A percentile compares a stretch with the other conserved stretches of the same genome.
These are phyloP conservation scores for Hydrotaea cyrtoneurina DNA, from an alignment of 2,888 invertebrate species.

Conservation along the genomic window DNA sequence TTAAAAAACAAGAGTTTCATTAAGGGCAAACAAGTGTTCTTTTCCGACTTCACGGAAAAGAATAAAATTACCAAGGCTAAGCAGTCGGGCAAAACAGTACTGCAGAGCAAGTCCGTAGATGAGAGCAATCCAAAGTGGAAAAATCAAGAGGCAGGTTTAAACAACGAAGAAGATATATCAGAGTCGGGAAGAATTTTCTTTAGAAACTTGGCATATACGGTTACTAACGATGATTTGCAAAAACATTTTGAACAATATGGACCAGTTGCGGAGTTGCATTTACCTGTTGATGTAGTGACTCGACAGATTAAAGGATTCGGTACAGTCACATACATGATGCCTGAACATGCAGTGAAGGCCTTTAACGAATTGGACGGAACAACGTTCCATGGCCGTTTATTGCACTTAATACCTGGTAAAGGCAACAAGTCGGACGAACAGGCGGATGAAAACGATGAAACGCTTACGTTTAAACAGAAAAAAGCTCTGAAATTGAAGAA, in stretches of 20 bases:
- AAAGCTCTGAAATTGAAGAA: slow-evolving; percentile 89
- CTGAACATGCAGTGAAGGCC: slow-evolving; percentile 96
- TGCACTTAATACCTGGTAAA: slow-evolving; percentile 95
- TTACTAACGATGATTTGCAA: slow-evolving; percentile 92
- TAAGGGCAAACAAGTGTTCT: slow-evolving; percentile 85
- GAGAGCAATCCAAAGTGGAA: slow-evolving; percentile 82
- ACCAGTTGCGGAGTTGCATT: slow-evolving; percentile 90
- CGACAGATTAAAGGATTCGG: slow-evolving; percentile 95
- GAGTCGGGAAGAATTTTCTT: slow-evolving; percentile 96
- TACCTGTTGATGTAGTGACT: slow-evolving; percentile 92
- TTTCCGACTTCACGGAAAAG: slow-evolving; percentile 82
- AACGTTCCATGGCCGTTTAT: slow-evolving; percentile 93
- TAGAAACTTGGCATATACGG: slow-evolving; percentile 93
- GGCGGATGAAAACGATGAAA: slow-evolving; percentile 83
- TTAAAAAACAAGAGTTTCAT: slow-evolving; percentile 92
- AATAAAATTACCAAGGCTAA: slow-evolving; percentile 78
- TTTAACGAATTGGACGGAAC: slow-evolving; percentile 94
- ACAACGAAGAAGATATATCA: slow-evolving; percentile 89
- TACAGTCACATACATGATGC: slow-evolving; percentile 94
- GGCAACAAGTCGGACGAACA: slow-evolving; percentile 79
- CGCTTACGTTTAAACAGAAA: slow-evolving; percentile 90
- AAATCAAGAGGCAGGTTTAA: slow-evolving; percentile 84
- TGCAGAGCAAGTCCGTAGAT: slow-evolving; percentile 65
- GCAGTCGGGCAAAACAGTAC: slow-evolving; percentile 32
- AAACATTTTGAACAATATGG: slow-evolving; percentile 92